Conservation (phyloP, 2,888 invertebrate genomes). For the Drosophila gaucha region DNA sequence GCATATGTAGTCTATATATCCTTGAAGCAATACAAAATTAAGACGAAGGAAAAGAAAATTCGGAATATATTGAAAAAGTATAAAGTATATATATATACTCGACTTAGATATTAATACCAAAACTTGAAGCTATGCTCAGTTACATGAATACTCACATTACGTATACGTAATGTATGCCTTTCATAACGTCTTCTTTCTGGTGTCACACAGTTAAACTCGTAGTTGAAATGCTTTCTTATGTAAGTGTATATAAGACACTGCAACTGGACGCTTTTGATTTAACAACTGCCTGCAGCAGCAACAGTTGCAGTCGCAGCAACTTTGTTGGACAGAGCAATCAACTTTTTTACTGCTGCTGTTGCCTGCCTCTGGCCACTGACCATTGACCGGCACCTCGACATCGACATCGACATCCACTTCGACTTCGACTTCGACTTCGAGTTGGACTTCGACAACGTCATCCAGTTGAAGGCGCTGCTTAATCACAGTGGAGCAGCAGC, state of each 20-base stretch:
- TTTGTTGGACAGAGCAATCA: constrained; percentile 49
- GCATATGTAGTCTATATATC: too few relatives aligned
- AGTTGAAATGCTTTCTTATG: neutral
- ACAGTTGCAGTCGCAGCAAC: constrained; percentile 11
- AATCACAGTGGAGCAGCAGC: constrained; percentile 69
- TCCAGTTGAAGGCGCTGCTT: constrained; percentile 57
- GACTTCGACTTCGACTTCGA: constrained; percentile 33
- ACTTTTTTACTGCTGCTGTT: constrained; percentile 27
- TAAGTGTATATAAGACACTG: constrained; percentile 14
- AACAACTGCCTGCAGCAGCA: constrained; percentile 67
- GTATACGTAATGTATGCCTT: neutral
- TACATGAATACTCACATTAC: too few relatives aligned
- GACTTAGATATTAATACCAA: too few relatives aligned
- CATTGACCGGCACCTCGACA: constrained; percentile 70
- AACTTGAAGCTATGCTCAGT: too few relatives aligned
- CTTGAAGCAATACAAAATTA: too few relatives aligned
- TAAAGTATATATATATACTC: too few relatives aligned
- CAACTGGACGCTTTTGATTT: constrained; percentile 63
- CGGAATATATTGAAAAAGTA: too few relatives aligned
- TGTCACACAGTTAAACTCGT: neutral
- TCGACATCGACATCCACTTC: constrained; percentile 28
- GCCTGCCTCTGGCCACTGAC: constrained; percentile 55
- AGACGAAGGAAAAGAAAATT: too few relatives aligned
- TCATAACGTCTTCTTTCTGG: neutral
- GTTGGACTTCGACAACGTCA: constrained; percentile 38